Evolutionary conservation across 2,113 vertebrate species (phyloP), one percentile per base, ranked within the genome.

Genomic region (Onychostoma macrolepis): DNA sequence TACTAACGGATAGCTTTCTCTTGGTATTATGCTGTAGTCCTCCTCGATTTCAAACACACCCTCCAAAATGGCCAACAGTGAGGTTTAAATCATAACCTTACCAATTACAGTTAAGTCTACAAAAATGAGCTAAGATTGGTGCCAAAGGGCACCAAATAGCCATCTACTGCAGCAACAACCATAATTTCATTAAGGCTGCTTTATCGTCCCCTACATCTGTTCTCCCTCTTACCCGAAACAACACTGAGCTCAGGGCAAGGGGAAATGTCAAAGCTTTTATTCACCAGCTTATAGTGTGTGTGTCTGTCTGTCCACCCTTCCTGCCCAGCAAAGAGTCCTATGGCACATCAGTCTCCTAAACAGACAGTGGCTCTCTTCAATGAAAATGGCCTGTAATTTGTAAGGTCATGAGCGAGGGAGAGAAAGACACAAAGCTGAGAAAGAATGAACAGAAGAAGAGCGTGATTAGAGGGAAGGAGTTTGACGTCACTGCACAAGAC

Each of bases 211-310:
- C 80, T 82, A 8, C 58, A 82, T 82, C 80, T 67, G n/a, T 30
- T 82, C 80, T 82, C 11, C 4, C 15, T 28, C 13, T 82, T 26
- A 67, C 80, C 80, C 80, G 9, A 65, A 82, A 82, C 38, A 82
- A 65, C 80, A 65, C 15, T 28, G 58, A 82, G 80, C 80, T 82
- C 80, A 82, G 41, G 58, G 80, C 80, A 82, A 91, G 91, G 87
- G 87, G 89, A 78, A 87, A 92, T 93, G 93, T 94, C 93, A 93
- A 92, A 92, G 93, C 94, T 95, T 94, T 94, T 94, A 93, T 93
- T 92, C 92, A 92, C 90, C 65, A 84, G 88, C 91, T 92, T 93
- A 93, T 91, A 93, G 81, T 74, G 76, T 56, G 83, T 82, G 88
- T 85, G 48, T 53, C 24, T 69, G 87, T 74, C 65, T 12, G 56